These are phyloP conservation scores for Nasonia oneida DNA, from an alignment of 2,888 invertebrate species.

Conservation along the genomic window DNA sequence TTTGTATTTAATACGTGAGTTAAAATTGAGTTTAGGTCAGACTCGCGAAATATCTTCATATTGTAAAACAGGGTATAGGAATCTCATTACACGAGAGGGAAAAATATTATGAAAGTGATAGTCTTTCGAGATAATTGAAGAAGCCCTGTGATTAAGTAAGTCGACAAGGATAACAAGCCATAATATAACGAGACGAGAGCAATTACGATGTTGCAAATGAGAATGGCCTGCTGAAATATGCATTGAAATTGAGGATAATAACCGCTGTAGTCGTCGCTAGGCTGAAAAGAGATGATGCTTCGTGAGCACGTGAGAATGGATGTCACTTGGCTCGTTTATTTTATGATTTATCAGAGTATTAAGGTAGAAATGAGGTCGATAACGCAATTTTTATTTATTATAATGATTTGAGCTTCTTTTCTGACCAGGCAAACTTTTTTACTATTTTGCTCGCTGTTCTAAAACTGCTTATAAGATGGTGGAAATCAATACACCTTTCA, in stretches of 20 bases:
- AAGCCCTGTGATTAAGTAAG: conserved; percentile 13
- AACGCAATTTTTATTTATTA: too few relatives aligned
- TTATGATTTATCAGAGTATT: conserved; percentile 1
- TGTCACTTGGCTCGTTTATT: conserved; percentile 1
- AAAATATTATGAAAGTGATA: conserved; percentile 9
- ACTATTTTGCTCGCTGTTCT: too few relatives aligned
- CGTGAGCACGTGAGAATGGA: conserved; percentile 6
- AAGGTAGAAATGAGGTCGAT: not conserved
- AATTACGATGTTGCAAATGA: conserved; percentile 47
- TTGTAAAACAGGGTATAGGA: not conserved
- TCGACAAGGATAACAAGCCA: not conserved
- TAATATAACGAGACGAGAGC: conserved; percentile 4
- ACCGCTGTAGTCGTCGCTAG: not conserved
- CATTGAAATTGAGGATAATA: conserved; percentile 41
- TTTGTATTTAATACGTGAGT: too few relatives aligned
- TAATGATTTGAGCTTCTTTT: too few relatives aligned
- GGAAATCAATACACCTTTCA: too few relatives aligned
- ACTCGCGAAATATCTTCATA: not conserved
- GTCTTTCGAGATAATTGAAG: conserved; percentile 9
- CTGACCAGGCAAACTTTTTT: too few relatives aligned
- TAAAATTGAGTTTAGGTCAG: too few relatives aligned
- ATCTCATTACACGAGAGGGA: not conserved
- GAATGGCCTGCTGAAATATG: conserved; percentile 35
- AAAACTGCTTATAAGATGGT: too few relatives aligned
- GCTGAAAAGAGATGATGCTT: not conserved